Percentiles rank a stretch among this genome's conserved stretches.
Conservation (phyloP, 2,888 invertebrate species). For the Mesodorylaimus sp. region DNA sequence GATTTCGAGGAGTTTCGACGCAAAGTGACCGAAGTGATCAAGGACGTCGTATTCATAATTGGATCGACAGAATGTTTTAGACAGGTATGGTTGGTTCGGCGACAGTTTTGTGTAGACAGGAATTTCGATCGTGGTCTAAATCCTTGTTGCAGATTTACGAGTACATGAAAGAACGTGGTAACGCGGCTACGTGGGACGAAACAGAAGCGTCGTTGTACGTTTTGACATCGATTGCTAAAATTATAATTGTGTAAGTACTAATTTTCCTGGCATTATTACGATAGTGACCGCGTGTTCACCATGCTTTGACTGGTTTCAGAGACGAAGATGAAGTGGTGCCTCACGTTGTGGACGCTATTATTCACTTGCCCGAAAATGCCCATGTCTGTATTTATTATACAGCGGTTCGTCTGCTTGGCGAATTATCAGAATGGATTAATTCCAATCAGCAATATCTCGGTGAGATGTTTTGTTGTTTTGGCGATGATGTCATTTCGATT, state of each 20-base stretch:
- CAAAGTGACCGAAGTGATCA: constrained; percentile 66
- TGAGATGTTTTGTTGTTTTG: too few relatives aligned
- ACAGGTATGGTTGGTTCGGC: constrained; percentile 61
- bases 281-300: constrained; percentile 7
- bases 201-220: constrained; percentile 82
- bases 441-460: constrained; percentile 57
- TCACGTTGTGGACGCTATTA: constrained; percentile 72
- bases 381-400: constrained; percentile 76
- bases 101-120: too few relatives aligned
- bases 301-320: constrained; percentile 37
- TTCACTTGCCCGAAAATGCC: constrained; percentile 56
- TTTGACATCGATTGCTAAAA: constrained; percentile 85
- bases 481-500: too few relatives aligned
- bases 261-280: constrained; percentile 2
- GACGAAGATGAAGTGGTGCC: constrained; percentile 79
- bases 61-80: constrained; percentile 76
- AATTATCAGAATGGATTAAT: constrained; percentile 74
- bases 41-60: constrained; percentile 87
- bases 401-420: constrained; percentile 44
- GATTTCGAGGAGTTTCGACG: constrained; percentile 64
- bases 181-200: constrained; percentile 62
- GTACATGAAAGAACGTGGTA: constrained; percentile 45
- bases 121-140: background rate
- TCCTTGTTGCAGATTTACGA: constrained; percentile 33
- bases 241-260: constrained; percentile 65